These are phyloP conservation scores for Archips xylosteana DNA, from an alignment of 2,888 invertebrate genomes.

Conservation along the genomic window DNA sequence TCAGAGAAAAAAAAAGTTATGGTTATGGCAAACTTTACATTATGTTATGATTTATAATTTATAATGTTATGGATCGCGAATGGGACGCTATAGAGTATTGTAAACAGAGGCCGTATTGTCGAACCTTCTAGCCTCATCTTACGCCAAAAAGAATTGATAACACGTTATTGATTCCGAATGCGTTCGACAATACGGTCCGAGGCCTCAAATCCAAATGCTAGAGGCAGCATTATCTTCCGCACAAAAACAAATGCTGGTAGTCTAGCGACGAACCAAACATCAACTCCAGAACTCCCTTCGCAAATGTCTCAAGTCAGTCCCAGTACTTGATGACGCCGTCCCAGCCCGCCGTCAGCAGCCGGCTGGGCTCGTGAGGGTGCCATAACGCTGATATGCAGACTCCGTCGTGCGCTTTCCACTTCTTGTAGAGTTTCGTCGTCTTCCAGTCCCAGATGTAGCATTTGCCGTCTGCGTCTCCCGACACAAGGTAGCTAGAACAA, in stretches of 20 bases:
- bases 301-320: slow-evolving; percentile 88
- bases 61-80: too few relatives aligned
- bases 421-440: slow-evolving; percentile 98
- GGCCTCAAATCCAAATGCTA: neutral
- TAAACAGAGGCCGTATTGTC: too few relatives aligned
- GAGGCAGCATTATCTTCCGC: neutral
- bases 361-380: slow-evolving; percentile 99
- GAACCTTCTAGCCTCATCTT: too few relatives aligned
- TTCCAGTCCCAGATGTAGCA: slow-evolving; percentile 99
- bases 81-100: too few relatives aligned
- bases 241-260: neutral
- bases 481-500: slow-evolving; percentile 93
- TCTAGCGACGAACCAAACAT: neutral
- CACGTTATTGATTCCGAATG: too few relatives aligned
- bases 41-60: too few relatives aligned
- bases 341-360: slow-evolving; percentile 99
- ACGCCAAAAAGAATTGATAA: too few relatives aligned
- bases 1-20: too few relatives aligned
- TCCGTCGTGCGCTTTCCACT: slow-evolving; percentile 99
- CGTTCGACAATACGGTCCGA: too few relatives aligned
- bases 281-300: neutral
- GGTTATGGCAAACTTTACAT: too few relatives aligned
- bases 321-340: slow-evolving; percentile 99
- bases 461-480: slow-evolving; percentile 99
- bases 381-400: slow-evolving; percentile 97